Base-by-base conservation (phyloP, 1,140 invertebrate species). In the Zaprionus taronus region DNA sequence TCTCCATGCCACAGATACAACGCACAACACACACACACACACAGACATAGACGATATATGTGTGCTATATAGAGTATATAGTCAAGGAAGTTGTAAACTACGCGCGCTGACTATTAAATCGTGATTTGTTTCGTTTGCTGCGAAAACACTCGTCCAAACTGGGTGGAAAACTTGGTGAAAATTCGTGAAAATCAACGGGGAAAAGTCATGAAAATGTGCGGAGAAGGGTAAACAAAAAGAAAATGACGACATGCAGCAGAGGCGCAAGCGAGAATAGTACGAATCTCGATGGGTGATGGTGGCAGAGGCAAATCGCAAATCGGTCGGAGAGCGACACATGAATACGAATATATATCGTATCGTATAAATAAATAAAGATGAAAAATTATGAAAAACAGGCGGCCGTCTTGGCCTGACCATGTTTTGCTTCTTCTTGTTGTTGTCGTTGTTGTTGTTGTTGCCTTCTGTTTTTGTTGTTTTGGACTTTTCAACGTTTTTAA, bases 351-450 rank as follows among this genome's bases (percentile, higher is more conserved):
- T 17, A 56, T 55, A 61, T 61, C 41, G 41, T 47, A 47, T n/a
- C 31, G 28, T 56, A 61, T 79, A 89, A 90, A 89, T 89, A 89
- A 89, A 89, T 81, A 84, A 89, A 89, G 71, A 77, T 60, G 80
- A 89, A 84, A 87, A 77, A 89, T 90, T 89, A 89, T 89, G 84
- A 89, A 89, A 87, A 89, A 79, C 85, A 90, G 84, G 81, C 84
- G 72, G 84, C 65, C 72, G 78, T 51, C 47, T 22, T 14, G 83
- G 65, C 77, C 51, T 77, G 70, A 76, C 17, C 41, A 9, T 58
- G 34, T 55, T 49, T 60, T 72, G 49, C 20, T 58, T 31, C 7
- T 31, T 31, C 5, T 26, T 26, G 4, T 6, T 36, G 5, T 15
- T 31, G 9, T 31, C 9, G 9, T 11, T 34, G 31, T 34, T 34